Evolutionary conservation across 2,888 invertebrate species (phyloP).

Genomic region (Apamea monoglypha): DNA sequence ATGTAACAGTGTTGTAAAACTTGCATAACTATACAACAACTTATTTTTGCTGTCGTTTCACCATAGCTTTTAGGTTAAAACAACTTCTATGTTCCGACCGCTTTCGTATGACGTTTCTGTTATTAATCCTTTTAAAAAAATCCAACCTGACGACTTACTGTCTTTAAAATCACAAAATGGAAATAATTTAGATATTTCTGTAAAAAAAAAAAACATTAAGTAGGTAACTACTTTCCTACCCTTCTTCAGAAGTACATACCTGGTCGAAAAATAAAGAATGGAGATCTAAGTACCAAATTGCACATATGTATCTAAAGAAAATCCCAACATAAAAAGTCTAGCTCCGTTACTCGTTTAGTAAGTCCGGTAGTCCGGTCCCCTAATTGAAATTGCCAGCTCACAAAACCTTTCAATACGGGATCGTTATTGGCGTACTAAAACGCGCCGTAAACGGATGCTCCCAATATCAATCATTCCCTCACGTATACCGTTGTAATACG

Average conservation of each 20-base stretch:
- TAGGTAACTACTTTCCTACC: no score
- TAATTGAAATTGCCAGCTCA: slow-evolving; percentile 37
- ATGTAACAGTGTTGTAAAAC: background rate
- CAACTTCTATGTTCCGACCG: no score
- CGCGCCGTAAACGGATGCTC: slow-evolving; percentile 10
- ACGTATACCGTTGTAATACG: slow-evolving; percentile 16
- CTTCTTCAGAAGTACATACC: no score
- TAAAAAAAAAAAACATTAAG: background rate
- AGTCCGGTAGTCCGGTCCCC: background rate
- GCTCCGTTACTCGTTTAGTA: background rate
- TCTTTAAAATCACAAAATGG: background rate
- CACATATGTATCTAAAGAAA: no score
- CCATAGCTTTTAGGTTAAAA: background rate
- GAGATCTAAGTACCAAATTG: no score
- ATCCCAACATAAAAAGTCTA: background rate
- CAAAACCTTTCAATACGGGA: slow-evolving; percentile 45
- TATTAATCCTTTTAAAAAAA: background rate
- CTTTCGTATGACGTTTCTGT: no score
- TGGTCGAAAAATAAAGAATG: background rate
- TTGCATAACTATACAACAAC: background rate
- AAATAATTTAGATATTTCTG: background rate
- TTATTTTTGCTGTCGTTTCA: background rate
- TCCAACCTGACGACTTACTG: background rate
- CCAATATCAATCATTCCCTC: slow-evolving; percentile 36
- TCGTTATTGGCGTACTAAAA: slow-evolving; percentile 45